Percentiles rank a stretch among this genome's conserved stretches.
Evolutionary conservation across 2,113 vertebrate genomes (phyloP).

Genomic region (Cephalopholis sonnerati): DNA sequence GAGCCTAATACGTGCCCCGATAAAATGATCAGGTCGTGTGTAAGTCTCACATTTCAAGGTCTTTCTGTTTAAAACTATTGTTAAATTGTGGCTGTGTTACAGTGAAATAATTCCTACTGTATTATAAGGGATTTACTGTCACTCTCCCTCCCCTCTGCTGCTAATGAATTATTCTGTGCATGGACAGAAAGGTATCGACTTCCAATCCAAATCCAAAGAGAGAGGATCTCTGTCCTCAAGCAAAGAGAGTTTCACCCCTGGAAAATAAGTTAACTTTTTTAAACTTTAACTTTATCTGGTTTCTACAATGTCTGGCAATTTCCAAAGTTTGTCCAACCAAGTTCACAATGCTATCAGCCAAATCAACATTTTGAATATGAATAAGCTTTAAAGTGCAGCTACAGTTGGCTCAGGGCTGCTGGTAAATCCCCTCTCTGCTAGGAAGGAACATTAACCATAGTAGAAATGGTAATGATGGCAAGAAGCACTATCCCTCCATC

Average conservation of each 20-base stretch:
- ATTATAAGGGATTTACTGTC: not conserved
- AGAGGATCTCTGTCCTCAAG: not conserved
- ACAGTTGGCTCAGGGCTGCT: not conserved
- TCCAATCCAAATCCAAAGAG: not conserved
- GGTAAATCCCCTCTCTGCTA: too few relatives aligned
- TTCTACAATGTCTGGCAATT: not conserved
- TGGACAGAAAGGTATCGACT: not conserved
- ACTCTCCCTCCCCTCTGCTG: not conserved
- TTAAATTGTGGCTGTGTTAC: not conserved
- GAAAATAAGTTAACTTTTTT: not conserved
- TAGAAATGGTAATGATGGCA: not conserved
- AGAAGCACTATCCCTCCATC: not conserved
- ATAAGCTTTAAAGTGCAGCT: not conserved
- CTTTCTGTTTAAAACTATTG: not conserved
- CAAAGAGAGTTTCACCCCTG: not conserved
- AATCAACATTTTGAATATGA: not conserved
- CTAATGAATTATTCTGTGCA: slow-evolving; percentile 12
- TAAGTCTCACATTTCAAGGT: not conserved
- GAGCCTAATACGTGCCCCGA: too few relatives aligned
- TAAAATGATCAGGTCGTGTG: not conserved
- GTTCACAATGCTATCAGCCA: not conserved
- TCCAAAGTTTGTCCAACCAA: not conserved
- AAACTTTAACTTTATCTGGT: not conserved
- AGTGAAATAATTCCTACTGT: not conserved
- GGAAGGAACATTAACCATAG: not conserved